A percentile compares a stretch with the other conserved stretches of the same genome.
phyloP scores from a whole-genome alignment of 2,888 invertebrate species.

The Pachydiplax longipennis region DNA sequence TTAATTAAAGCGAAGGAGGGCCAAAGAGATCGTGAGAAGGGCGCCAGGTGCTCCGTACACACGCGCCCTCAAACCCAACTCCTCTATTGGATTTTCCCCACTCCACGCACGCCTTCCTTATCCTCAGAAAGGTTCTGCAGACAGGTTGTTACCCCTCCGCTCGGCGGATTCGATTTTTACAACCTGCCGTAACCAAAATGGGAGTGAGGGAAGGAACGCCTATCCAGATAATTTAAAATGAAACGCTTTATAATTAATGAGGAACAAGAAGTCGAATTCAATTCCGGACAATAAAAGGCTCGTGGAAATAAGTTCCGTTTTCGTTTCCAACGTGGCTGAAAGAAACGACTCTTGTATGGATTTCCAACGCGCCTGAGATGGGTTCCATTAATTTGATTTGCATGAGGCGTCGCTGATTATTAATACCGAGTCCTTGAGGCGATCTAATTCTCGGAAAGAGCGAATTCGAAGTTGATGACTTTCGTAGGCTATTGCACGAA shows the following conservation, averaged over 20 bases:
- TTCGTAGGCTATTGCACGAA: too few species aligned
- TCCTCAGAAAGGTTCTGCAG: background rate
- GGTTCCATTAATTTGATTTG: background rate
- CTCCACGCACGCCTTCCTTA: too few species aligned
- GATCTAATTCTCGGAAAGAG: too few species aligned
- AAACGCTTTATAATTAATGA: background rate
- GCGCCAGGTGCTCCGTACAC: slow-evolving; percentile 26
- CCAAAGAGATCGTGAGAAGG: background rate
- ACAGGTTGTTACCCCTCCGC: slow-evolving; percentile 2
- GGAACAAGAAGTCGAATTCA: background rate
- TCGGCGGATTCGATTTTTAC: background rate
- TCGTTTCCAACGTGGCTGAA: background rate
- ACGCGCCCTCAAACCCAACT: background rate
- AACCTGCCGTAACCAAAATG: slow-evolving; percentile 18
- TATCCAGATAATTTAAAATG: background rate
- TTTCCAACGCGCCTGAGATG: background rate
- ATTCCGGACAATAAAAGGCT: background rate
- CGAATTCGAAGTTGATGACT: too few species aligned
- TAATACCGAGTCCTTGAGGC: background rate
- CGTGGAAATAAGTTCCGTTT: background rate
- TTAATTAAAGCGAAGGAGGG: background rate
- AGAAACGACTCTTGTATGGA: background rate
- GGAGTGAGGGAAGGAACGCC: background rate
- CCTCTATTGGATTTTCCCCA: background rate
- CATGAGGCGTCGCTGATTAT: background rate